Base-by-base conservation (phyloP, 2,888 invertebrate species). In the Erebia ligea region DNA sequence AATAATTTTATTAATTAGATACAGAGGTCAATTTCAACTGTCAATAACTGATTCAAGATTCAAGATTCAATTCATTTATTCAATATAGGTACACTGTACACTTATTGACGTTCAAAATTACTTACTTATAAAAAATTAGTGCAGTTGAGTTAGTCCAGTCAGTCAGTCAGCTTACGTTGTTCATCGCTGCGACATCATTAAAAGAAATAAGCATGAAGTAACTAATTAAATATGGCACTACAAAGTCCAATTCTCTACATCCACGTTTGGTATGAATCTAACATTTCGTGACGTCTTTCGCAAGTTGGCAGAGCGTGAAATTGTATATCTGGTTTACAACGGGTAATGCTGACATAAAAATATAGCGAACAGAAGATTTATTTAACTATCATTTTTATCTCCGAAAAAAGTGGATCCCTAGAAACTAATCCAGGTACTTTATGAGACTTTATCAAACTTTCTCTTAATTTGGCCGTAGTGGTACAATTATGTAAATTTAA, bases 401-500 rank as follows among this genome's bases (percentile, higher is more conserved):
- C 54, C 6, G 9, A 50, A 17, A n/a, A 17, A 17, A 52, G 2
- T 54, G 19, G 19, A 54, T 19, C 54, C 19, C 19, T 19, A 54
- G 19, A 42, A 56, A n/a, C 56, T 56, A 13, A 52, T 56, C 54
- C 48, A 10, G 15, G 5, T 40, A 56, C 56, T 54, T 52, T 56
- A 65, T 65, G 17, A 42, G 54, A 56, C 19, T 66, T 66, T 5
- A 56, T 45, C 42, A 71, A 73, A 73, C 56, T 73, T 65, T 65
- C 15, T 64, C 50, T 62, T 71, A 71, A 73, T 73, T 73, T 59
- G 69, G 59, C 73, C 71, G 71, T 67, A 68, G 71, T 73, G 54
- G 66, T 67, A 64, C 67, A 73, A 73, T 73, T 73, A 73, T 72
- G 71, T 71, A 71, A 69, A 73, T 71, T 73, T 71, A 69, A 73